These are phyloP conservation scores for Semotilus atromaculatus DNA, from an alignment of 2,797 vertebrate genomes.

Conservation along the genomic window DNA sequence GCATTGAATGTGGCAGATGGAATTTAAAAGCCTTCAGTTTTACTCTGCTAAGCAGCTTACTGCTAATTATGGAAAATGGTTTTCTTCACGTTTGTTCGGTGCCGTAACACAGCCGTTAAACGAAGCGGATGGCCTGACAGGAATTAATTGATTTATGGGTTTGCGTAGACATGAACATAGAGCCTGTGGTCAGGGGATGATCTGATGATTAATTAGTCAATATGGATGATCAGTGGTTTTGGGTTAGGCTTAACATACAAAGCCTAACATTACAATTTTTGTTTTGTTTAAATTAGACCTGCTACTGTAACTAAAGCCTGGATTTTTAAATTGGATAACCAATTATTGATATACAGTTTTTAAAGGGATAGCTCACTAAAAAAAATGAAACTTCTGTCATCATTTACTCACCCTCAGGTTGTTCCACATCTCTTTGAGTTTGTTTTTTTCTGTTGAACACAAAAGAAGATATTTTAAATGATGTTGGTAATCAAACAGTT, in stretches of 20 bases:
- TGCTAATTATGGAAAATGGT: slow-evolving; percentile 75
- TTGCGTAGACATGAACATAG: slow-evolving; percentile 68
- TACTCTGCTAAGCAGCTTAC: slow-evolving; percentile 58
- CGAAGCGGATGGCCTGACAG: slow-evolving; percentile 65
- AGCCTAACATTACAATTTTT: not conserved
- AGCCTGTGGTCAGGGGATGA: slow-evolving; percentile 65
- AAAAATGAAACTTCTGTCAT: too few relatives aligned
- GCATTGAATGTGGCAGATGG: slow-evolving; percentile 47
- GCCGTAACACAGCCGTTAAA: slow-evolving; percentile 69
- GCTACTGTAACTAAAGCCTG: not conserved
- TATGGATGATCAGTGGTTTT: slow-evolving; percentile 61
- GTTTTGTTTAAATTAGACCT: not conserved
- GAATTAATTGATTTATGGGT: slow-evolving; percentile 74
- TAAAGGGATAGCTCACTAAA: too few relatives aligned
- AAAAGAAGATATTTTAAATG: too few relatives aligned
- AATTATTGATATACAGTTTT: not conserved
- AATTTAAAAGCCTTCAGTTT: slow-evolving; percentile 39
- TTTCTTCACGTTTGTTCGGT: slow-evolving; percentile 68
- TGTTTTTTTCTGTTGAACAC: too few relatives aligned
- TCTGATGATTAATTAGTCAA: slow-evolving; percentile 61
- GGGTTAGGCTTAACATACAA: too few relatives aligned
- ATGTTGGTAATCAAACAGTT: too few relatives aligned
- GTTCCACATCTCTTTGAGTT: too few relatives aligned
- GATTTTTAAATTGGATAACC: not conserved
- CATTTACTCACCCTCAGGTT: too few relatives aligned